Evolutionary conservation across 2,797 vertebrate species (phyloP), one percentile per base, ranked within the genome.

Genomic region (Phyllotis vaccarum): DNA sequence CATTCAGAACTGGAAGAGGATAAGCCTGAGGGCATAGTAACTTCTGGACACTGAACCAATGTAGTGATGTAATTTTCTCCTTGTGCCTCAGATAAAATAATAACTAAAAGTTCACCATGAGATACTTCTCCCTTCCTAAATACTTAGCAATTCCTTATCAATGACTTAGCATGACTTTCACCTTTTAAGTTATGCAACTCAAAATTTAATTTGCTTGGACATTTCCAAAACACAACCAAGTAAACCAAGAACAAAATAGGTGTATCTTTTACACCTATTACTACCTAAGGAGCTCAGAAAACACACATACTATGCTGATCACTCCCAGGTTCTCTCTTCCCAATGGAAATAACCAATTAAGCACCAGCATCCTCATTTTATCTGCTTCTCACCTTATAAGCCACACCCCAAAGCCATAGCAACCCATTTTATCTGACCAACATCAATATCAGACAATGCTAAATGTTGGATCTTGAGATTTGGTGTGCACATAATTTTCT

Each of bases 1-100:
- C 93, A 83, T 95, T 96, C 75, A 95, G 80, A 96, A 83, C 58
- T 78, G 87, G 21, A 60, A 91, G 40, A 70, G 56, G 37, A 3
- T 94, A 91, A 92, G 83, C 37, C 64, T 87, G 64, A 74, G 43
- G 49, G 91, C 79, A 68, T 17, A 94, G 70, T 70, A 81, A 72
- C 64, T 95, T 96, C 56, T 37, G 94, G 56, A 81, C 89, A 95
- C 93, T 64, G 60, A 49, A 83, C 56, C 64, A 76, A 80, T 78
- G 95, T 37, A 82, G 60, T 88, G 56, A 87, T 56, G 27, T 27
- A 79, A 79, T 89, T 89, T 91, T 88, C 43, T 86, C 80, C 49
- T n/a, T 37, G 3, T 81, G 31, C 90, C 89, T 94, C 64, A 85
- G 52, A 90, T 86, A 21, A 95, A 94, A 96, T 81, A 49, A 66